Evolutionary conservation across 2,113 vertebrate species (phyloP).

Genomic region (Grallaria varia): DNA sequence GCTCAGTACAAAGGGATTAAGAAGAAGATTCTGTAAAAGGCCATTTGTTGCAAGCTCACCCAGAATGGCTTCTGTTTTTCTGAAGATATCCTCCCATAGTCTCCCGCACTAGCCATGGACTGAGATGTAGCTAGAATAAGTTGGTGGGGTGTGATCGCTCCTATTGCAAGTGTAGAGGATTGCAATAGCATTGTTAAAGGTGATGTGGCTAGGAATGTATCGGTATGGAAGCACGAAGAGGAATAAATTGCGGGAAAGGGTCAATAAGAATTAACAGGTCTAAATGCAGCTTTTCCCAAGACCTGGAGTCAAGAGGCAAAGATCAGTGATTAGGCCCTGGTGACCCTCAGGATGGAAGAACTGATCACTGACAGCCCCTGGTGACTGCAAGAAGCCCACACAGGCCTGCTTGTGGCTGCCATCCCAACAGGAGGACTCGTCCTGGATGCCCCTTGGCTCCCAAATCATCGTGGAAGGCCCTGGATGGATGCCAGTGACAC

Average conservation of each 20-base stretch:
- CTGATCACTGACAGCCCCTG: neutral
- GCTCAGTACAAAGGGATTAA: neutral
- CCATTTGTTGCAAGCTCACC: neutral
- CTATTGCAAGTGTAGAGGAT: neutral
- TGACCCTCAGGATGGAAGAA: neutral
- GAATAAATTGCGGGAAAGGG: neutral
- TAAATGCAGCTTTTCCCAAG: neutral
- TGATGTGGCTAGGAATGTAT: neutral
- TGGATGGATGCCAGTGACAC: no score
- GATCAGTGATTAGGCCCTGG: neutral
- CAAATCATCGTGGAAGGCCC: neutral
- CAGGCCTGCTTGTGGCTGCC: neutral
- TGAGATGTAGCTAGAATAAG: neutral
- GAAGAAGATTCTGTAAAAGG: neutral
- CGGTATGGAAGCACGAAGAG: neutral
- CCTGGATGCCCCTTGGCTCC: neutral
- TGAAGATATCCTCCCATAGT: neutral
- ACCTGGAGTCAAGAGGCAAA: neutral
- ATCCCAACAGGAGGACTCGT: fast-evolving
- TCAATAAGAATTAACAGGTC: neutral
- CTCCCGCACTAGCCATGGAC: neutral
- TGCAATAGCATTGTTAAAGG: neutral
- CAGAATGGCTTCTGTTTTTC: neutral
- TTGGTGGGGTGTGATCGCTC: neutral
- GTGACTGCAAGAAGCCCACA: neutral